Conservation (phyloP, 2,113 vertebrate genomes). For the Eonycteris spelaea region DNA sequence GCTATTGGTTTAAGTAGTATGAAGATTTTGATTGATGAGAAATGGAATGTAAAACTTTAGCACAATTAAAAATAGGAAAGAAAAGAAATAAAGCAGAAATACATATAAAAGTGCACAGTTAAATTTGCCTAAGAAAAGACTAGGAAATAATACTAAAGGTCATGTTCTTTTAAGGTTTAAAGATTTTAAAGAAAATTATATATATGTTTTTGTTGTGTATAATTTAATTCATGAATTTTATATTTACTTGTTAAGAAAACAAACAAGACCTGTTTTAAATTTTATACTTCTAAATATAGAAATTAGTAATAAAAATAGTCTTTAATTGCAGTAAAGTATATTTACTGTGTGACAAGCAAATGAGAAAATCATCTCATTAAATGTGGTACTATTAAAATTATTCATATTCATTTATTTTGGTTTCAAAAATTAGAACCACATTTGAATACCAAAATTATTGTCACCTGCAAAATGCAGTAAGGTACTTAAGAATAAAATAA, state of each 20-base stretch:
- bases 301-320: not conserved
- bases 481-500: constrained; percentile 34
- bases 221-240: constrained; percentile 7
- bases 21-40: not conserved
- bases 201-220: constrained; percentile 25
- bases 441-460: constrained; percentile 70
- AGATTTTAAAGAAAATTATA: not conserved
- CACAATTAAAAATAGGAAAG: not conserved
- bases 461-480: constrained; percentile 19
- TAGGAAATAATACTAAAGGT: not conserved
- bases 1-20: not conserved
- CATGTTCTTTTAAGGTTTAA: not conserved
- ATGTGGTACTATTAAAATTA: constrained; percentile 65
- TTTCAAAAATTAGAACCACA: constrained; percentile 60
- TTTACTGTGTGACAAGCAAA: not conserved
- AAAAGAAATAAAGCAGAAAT: not conserved
- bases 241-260: constrained; percentile 13
- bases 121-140: not conserved
- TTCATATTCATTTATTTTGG: not conserved
- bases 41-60: not conserved
- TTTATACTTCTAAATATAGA: not conserved
- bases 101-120: not conserved
- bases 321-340: not conserved
- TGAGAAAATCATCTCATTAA: constrained; percentile 70
- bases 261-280: not conserved